Base-by-base conservation (phyloP, 2,113 vertebrate species). In the Microcebus murinus region DNA sequence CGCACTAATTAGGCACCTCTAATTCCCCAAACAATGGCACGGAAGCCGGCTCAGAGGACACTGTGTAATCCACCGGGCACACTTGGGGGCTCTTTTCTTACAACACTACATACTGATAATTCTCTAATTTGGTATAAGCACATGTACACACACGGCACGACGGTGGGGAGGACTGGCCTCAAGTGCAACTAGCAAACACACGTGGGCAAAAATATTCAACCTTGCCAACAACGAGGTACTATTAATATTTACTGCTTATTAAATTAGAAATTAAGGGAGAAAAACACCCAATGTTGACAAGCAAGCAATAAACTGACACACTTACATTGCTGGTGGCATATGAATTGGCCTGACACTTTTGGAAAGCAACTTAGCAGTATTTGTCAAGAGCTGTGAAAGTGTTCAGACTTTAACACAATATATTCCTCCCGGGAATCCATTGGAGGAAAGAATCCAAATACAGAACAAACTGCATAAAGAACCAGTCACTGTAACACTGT, bases 1-100 rank as follows among this genome's bases (percentile, higher is more conserved):
- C 8, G 14, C 52, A 76, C 95, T 93, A 67, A 96, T 95, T 70
- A 94, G 93, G 73, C 79, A 81, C 73, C 91, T 57, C 63, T 71
- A 86, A 93, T 39, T 91, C 83, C 96, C 95, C 63, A 67, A 67
- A 67, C 79, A 76, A 55, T 1, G 39, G 48, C 87, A 83, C 21
- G 18, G 45, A 36, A 45, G 68, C 50, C 45, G 6, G 27, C 48
- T 68, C 57, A 36, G 8, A 68, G 74, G 55, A 68, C 25, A 14
- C 31, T 14, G 15, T 6, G 42, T 8, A 48, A 67, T 34, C 65
- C 68, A 29, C 50, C 0, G 0, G 7, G 34, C 0, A 13, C 34
- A 31, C 18, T 17, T 2, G 34, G 21, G 89, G 65, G 71, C 20
- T n/a, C 91, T 91, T 55, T 65, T 8, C 80, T 59, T 50, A n/a